These are phyloP conservation scores for Anhinga rufa DNA, from an alignment of 2,113 vertebrate species.

Conservation along the genomic window DNA sequence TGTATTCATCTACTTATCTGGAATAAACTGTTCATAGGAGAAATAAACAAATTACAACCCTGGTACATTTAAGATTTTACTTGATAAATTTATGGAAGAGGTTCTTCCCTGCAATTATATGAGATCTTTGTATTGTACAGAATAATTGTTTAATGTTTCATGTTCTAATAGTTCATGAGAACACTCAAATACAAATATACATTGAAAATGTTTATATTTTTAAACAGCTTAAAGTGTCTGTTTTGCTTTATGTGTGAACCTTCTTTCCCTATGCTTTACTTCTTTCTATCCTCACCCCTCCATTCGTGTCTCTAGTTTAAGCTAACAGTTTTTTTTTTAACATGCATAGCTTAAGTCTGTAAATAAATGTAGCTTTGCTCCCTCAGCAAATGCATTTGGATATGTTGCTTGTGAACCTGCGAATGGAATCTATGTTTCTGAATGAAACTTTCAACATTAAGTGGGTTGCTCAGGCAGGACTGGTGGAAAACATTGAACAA, in stretches of 20 bases:
- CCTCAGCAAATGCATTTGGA: slow-evolving; percentile 80
- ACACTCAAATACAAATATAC: not conserved
- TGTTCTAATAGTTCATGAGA: not conserved
- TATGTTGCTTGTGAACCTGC: slow-evolving; percentile 78
- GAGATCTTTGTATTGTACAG: not conserved
- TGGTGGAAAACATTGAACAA: slow-evolving; percentile 82
- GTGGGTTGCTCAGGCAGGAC: slow-evolving; percentile 82
- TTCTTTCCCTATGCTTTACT: not conserved
- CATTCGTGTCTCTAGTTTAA: not conserved
- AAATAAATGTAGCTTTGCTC: not conserved
- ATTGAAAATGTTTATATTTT: not conserved
- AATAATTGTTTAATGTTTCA: not conserved
- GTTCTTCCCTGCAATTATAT: not conserved
- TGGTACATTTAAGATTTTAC: not conserved
- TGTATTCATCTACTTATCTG: not conserved
- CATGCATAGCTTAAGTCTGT: not conserved
- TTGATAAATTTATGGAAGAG: not conserved
- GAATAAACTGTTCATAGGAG: not conserved
- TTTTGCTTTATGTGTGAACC: not conserved
- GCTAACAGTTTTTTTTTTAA: not conserved
- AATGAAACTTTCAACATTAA: slow-evolving; percentile 81
- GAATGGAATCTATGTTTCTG: slow-evolving; percentile 74
- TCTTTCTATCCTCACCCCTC: not conserved
- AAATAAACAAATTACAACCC: not conserved
- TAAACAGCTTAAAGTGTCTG: not conserved